Base-by-base conservation (phyloP, 2,888 invertebrate genomes). In the Endomychus coccineus region DNA sequence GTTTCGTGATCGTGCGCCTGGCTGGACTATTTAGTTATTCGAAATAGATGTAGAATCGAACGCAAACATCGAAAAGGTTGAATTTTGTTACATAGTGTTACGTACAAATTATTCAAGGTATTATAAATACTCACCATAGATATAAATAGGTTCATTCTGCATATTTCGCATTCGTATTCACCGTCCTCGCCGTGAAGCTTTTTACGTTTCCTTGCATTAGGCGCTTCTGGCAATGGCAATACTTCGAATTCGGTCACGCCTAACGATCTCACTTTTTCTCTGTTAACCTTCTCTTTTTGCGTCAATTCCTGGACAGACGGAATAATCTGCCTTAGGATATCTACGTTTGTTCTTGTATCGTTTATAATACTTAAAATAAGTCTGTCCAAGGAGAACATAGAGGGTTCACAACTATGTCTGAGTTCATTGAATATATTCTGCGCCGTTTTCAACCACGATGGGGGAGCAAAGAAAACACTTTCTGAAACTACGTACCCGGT, bases 401-500 rank as follows among this genome's bases (percentile, higher is more conserved):
- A 83, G 5, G 91, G 89, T 63, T 94, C 92, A 60, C 86, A 83
- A 56, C 86, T 90, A 22, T 79, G 77, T 39, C 80, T 77, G 39
- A 91, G 74, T 52, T 85, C 83, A 66, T 79, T 73, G 54, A 90
- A 88, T 13, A 83, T 80, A 52, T 75, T 69, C 47, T 78, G 73
- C 0, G 87, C 82, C 2, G 74, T 70, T 31, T 77, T 70, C 1
- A 94, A 68, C 90, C 91, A 95, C 0, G 77, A 73, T 2, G 77
- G 70, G 4, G 83, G 79, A 0, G 91, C 92, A 55, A 89, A 94
- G 61, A 91, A 94, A 0, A 91, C 89, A 55, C 91, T 91, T 59
- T 96, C 95, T 0, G 91, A 87, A 0, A 91, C 80, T 0, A 83
- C 80, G 58, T 86, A 91, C 0, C 94, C 94, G 0, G 89, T 87